Conservation (phyloP, 2,888 invertebrate species). For the Palloptera scutellata region DNA sequence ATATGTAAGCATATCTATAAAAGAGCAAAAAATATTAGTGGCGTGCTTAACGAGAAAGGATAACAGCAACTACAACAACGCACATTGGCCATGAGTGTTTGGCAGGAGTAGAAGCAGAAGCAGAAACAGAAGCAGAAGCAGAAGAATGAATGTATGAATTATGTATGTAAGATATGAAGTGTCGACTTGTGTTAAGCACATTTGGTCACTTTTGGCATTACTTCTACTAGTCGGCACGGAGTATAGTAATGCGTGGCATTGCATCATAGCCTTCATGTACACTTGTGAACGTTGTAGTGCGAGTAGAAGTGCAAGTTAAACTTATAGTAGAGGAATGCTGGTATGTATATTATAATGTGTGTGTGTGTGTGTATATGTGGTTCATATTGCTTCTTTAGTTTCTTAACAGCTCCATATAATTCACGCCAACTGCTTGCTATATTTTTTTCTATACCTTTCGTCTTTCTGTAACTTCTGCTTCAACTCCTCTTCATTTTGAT, state of each 20-base stretch:
- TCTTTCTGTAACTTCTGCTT: conserved; percentile 19
- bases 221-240: background rate
- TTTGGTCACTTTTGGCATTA: conserved; percentile 26
- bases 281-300: no score
- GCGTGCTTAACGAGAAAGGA: conserved; percentile 15
- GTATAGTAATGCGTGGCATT: background rate
- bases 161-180: conserved; percentile 27
- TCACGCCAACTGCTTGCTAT: conserved; percentile 15
- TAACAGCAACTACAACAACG: conserved; percentile 10
- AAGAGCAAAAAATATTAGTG: conserved; percentile 11
- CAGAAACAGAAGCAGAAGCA: background rate
- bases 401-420: conserved; percentile 11
- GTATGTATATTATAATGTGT: background rate
- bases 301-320: no score
- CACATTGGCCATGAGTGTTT: conserved; percentile 9
- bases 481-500: background rate
- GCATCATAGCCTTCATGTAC: background rate
- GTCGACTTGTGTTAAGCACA: conserved; percentile 33
- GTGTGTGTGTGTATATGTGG: background rate
- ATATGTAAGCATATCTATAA: conserved; percentile 7
- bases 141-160: background rate
- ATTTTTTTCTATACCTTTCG: background rate
- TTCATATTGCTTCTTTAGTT: conserved; percentile 1
- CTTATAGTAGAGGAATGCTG: no score
- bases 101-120: background rate